Conservation (phyloP, 2,888 invertebrate genomes). For the Pyrrhia umbra region DNA sequence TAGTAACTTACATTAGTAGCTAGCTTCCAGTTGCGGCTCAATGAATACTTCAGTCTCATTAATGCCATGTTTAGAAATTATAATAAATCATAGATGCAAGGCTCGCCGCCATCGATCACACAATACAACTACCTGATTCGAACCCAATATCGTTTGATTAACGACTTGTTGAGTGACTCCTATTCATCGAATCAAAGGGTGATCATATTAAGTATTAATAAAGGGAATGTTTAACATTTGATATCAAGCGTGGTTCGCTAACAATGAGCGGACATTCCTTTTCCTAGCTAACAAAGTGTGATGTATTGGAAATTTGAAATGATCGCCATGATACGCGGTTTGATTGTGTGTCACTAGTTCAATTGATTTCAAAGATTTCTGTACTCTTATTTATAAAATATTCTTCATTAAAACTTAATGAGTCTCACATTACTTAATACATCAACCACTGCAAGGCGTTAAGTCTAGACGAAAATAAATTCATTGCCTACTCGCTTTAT, state of each 20-base stretch:
- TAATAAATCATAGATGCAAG: constrained; percentile 85
- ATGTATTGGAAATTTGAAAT: constrained; percentile 61
- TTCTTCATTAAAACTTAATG: neutral
- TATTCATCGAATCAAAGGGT: constrained; percentile 88
- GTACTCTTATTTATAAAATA: neutral
- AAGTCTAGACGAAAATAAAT: neutral
- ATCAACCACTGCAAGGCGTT: neutral
- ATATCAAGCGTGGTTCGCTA: constrained; percentile 72
- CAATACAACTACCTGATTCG: constrained; percentile 89
- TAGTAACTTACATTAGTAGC: constrained; percentile 75
- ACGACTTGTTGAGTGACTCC: constrained; percentile 89
- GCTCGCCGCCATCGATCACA: constrained; percentile 81
- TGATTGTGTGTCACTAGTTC: constrained; percentile 40
- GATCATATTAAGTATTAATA: constrained; percentile 88
- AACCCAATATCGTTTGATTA: constrained; percentile 88
- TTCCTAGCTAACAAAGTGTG: constrained; percentile 64
- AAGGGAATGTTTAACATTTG: constrained; percentile 82
- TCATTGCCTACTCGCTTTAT: neutral
- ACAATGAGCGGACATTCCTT: constrained; percentile 57
- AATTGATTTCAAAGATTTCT: constrained; percentile 42
- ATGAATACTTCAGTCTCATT: constrained; percentile 73
- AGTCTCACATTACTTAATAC: no score
- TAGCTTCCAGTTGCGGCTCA: constrained; percentile 64
- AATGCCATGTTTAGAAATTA: constrained; percentile 82
- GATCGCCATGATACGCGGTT: constrained; percentile 68